Evolutionary conservation across 2,113 vertebrate species (phyloP).

Genomic region (Oryzias javanicus): DNA sequence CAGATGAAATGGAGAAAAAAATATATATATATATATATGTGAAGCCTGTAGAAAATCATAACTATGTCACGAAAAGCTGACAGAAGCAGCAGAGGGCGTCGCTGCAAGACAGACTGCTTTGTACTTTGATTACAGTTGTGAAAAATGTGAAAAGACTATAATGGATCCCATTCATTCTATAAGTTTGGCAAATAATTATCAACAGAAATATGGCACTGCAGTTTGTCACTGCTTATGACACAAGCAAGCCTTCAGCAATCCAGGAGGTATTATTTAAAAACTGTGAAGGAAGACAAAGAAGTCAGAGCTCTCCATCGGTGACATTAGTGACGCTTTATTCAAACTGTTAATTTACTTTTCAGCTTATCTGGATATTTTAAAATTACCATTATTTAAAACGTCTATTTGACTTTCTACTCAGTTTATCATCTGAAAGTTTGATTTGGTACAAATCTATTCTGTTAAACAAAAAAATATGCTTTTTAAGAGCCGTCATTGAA

Average conservation of each 20-base stretch:
- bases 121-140: conserved; percentile 13
- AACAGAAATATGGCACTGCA: neutral
- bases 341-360: too few species aligned
- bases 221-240: neutral
- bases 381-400: too few species aligned
- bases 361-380: too few species aligned
- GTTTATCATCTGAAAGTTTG: too few species aligned
- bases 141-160: neutral
- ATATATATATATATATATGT: neutral
- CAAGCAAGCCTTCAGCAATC: neutral
- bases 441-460: too few species aligned
- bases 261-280: neutral
- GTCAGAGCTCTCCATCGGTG: conserved; percentile 15
- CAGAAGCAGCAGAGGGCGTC: neutral
- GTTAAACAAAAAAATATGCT: too few species aligned
- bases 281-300: conserved; percentile 9
- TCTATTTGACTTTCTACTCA: too few species aligned
- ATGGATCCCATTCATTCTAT: too few species aligned
- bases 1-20: neutral
- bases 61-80: conserved; percentile 34
- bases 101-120: conserved; percentile 24
- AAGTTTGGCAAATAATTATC: too few species aligned
- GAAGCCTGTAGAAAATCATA: conserved; percentile 13
- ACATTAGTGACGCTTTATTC: neutral
- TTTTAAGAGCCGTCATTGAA: too few species aligned